Base-by-base conservation (phyloP, 2,888 invertebrate species). In the Cantharis rustica region DNA sequence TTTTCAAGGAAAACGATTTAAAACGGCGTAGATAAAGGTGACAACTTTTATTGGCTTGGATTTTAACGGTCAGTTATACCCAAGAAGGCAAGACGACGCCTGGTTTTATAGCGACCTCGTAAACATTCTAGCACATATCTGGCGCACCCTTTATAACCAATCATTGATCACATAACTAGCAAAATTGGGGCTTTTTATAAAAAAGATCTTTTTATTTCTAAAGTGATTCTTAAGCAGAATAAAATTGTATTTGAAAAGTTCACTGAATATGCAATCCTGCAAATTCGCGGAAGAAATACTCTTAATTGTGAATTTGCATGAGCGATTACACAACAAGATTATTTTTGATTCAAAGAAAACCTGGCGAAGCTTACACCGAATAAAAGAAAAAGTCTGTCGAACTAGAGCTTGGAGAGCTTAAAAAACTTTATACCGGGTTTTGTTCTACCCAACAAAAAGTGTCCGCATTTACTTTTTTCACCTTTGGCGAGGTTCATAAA, bases 21-120 rank as follows among this genome's bases (percentile, higher is more conserved):
- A 78, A 80, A 76, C 75, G 76, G 71, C 76, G 72, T 66, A 82
- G 82, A 83, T 83, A 83, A 83, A 82, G 82, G 80, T 80, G 83
- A 82, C 83, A 81, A 82, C 81, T 82, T 83, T 83, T 83, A 83
- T 83, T 82, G 82, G 81, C 80, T 79, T 81, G 80, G 82, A 82
- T 84, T 84, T 84, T 84, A 84, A 84, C 83, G 84, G 83, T 83
- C 83, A 84, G 84, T 84, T 84, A 82, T 81, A 82, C 81, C 64
- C 82, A 80, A 81, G 79, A 80, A 84, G 79, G 81, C 81, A 80
- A 79, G 80, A 78, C 79, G 81, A 82, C 82, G 82, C 82, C 81
- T 79, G 69, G 77, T 81, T 81, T 82, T 82, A 81, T 80, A 73
- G 77, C 79, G 69, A 73, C 78, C 79, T 79, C 76, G 77, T 81